A percentile compares a stretch with the other conserved stretches of the same genome.
These are phyloP conservation scores for Tiaroga cobitis DNA, from an alignment of 2,797 vertebrate species.

Conservation along the genomic window DNA sequence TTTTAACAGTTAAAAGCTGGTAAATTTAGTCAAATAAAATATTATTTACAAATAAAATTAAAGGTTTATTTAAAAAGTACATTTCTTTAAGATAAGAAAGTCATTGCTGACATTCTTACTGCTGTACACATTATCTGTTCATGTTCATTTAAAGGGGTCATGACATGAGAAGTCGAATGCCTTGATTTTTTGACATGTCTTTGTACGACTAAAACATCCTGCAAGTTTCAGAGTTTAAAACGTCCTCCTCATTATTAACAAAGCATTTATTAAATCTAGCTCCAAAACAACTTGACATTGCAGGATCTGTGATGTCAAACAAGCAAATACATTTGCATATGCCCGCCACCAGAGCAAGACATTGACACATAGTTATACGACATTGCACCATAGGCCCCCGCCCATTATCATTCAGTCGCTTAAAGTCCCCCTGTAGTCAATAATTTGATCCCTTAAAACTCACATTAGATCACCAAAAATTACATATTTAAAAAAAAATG, in stretches of 20 bases:
- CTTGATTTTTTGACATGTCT: background rate
- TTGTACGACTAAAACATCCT: background rate
- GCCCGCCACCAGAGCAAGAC: background rate
- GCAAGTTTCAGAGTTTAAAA: background rate
- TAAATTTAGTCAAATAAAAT: background rate
- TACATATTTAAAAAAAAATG: too few relatives aligned
- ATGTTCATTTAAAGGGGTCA: background rate
- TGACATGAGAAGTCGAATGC: background rate
- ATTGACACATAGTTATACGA: background rate
- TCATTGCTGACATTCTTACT: background rate
- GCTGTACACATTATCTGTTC: background rate
- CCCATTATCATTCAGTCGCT: too few relatives aligned
- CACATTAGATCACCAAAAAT: too few relatives aligned
- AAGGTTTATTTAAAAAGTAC: background rate
- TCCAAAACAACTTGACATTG: too few relatives aligned
- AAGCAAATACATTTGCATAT: background rate
- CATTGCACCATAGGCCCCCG: background rate
- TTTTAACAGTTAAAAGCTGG: background rate
- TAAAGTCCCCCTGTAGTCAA: too few relatives aligned
- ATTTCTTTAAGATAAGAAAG: background rate
- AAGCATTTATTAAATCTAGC: background rate
- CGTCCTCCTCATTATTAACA: background rate
- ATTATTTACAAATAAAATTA: background rate
- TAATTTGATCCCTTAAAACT: too few relatives aligned
- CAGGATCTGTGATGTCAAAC: too few relatives aligned